Percentiles rank a stretch among this genome's conserved stretches.
These are phyloP conservation scores for Lophius americanus DNA, from an alignment of 2,797 vertebrate genomes.

Conservation along the genomic window DNA sequence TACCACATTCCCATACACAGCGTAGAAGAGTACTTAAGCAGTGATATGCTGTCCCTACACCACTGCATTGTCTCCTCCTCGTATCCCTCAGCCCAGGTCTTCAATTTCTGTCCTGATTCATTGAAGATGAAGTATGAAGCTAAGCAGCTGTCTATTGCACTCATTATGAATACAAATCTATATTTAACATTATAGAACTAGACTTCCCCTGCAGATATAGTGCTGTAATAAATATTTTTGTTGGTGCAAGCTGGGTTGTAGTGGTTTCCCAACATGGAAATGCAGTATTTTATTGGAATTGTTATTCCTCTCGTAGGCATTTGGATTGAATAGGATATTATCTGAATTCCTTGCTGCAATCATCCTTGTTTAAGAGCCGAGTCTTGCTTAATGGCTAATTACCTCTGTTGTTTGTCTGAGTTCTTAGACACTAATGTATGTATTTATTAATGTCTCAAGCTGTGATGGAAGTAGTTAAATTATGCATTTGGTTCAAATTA, in stretches of 20 bases:
- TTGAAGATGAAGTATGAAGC: conserved; percentile 57
- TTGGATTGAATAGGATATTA: conserved; percentile 51
- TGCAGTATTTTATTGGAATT: conserved; percentile 39
- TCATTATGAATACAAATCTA: conserved; percentile 11
- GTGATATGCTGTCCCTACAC: conserved; percentile 3
- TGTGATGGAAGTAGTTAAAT: conserved; percentile 28
- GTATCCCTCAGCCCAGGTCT: conserved; percentile 17
- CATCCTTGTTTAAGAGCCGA: conserved; percentile 54
- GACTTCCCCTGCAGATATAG: conserved; percentile 3
- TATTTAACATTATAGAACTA: conserved; percentile 12
- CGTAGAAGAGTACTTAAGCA: not conserved
- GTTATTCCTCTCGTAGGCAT: conserved; percentile 46
- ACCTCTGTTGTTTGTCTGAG: conserved; percentile 45
- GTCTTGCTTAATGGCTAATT: conserved; percentile 58
- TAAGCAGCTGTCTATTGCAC: conserved; percentile 25
- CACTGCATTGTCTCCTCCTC: not conserved
- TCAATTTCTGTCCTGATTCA: conserved; percentile 26
- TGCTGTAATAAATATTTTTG: conserved; percentile 27
- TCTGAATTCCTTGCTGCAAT: conserved; percentile 64
- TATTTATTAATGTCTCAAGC: conserved; percentile 19
- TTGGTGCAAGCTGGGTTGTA: conserved; percentile 9
- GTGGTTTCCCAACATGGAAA: conserved; percentile 52
- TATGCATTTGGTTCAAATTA: conserved; percentile 15
- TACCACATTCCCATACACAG: conserved; percentile 39
- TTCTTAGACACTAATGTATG: conserved; percentile 32